Evolutionary conservation across 2,797 vertebrate genomes (phyloP).

Genomic region (Nyctalus aviator): DNA sequence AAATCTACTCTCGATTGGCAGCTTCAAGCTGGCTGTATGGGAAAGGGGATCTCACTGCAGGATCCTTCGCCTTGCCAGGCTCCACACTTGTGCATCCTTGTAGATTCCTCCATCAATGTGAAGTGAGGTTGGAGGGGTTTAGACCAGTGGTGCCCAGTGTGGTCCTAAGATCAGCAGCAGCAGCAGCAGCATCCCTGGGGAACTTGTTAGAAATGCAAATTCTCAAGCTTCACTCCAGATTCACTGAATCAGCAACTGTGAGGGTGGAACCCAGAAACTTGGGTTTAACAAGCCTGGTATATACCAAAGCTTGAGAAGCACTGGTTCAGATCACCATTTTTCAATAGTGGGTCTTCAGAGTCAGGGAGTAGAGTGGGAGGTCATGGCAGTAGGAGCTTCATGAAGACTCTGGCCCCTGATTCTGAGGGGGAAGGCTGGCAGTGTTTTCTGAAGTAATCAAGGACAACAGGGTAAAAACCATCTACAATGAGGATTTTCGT

Average conservation of each 20-base stretch:
- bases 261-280: background rate
- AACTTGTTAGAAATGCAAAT: background rate
- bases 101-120: background rate
- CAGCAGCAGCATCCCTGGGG: background rate
- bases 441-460: background rate
- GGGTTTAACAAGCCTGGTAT: background rate
- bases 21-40: background rate
- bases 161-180: background rate
- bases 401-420: background rate
- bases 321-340: background rate
- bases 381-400: background rate
- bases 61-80: background rate
- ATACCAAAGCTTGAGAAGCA: background rate
- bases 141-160: background rate
- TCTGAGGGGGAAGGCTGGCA: background rate
- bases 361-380: background rate
- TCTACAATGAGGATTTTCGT: background rate
- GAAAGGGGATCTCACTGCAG: background rate
- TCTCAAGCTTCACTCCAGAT: background rate
- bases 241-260: background rate
- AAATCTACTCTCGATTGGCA: background rate
- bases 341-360: background rate
- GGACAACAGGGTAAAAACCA: background rate
- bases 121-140: background rate
- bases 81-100: no score